Evolutionary conservation across 1,140 invertebrate genomes (phyloP).

Genomic region (Pygmarrhopalites habei): DNA sequence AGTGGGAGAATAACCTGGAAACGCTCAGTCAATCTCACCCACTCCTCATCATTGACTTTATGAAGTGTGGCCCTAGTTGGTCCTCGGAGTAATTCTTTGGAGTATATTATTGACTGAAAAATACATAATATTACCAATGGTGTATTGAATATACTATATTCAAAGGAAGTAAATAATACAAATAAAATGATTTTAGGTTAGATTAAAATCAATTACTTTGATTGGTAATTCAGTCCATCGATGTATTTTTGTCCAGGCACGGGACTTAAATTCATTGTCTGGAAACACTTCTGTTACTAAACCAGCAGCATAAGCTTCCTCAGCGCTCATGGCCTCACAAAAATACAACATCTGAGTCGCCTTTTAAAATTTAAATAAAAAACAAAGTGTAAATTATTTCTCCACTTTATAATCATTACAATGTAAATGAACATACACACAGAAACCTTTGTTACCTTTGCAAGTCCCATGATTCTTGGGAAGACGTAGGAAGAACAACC

Average conservation of each 20-base stretch:
- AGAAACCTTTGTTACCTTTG: constrained; percentile 23
- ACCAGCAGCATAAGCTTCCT: constrained; percentile 61
- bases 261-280: constrained; percentile 49
- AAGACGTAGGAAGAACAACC: constrained; percentile 27
- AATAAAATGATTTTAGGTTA: too few relatives aligned
- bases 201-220: constrained; percentile 23
- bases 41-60: neutral
- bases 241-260: constrained; percentile 52
- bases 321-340: constrained; percentile 66
- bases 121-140: too few relatives aligned
- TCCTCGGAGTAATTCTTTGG: neutral
- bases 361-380: constrained; percentile 31
- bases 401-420: neutral
- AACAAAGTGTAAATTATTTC: neutral
- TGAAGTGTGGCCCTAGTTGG: neutral
- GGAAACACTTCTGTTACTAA: constrained; percentile 64
- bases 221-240: constrained; percentile 47
- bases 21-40: neutral
- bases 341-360: constrained; percentile 73
- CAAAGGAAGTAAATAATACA: too few relatives aligned
- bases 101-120: neutral
- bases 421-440: neutral
- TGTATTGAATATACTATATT: too few relatives aligned
- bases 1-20: too few relatives aligned
- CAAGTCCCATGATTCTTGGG: constrained; percentile 26